phyloP scores from a whole-genome alignment of 2,113 vertebrate genomes.

The Ibidorhyncha struthersii region DNA sequence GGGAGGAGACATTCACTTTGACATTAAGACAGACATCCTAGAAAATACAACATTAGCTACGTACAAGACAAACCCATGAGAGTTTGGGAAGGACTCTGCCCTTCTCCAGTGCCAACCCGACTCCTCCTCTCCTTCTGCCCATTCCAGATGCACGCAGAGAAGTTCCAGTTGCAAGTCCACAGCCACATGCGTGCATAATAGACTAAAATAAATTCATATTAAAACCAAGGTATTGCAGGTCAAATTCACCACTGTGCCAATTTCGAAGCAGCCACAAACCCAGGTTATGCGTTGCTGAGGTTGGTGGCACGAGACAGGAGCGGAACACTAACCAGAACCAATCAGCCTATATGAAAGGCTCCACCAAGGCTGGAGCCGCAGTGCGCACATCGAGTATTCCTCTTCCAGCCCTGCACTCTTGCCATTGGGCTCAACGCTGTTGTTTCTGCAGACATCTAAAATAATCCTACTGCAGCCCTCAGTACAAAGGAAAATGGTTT shows the following conservation, averaged over 20 bases:
- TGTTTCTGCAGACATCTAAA: background rate
- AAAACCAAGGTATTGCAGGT: fast-evolving
- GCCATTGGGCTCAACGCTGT: background rate
- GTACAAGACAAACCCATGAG: fast-evolving
- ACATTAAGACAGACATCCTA: background rate
- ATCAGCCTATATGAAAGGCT: no score
- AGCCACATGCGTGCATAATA: fast-evolving
- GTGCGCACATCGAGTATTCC: fast-evolving
- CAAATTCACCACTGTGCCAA: background rate
- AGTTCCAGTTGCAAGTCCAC: no score
- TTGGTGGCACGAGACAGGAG: background rate
- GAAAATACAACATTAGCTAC: background rate
- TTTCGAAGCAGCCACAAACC: background rate
- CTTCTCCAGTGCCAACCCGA: background rate
- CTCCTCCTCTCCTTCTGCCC: background rate
- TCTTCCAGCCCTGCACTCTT: background rate
- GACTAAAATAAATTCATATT: background rate
- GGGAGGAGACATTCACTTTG: background rate
- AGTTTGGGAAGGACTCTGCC: background rate
- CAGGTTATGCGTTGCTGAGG: fast-evolving
- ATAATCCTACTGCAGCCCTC: background rate
- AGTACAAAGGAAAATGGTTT: background rate
- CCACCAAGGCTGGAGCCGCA: background rate
- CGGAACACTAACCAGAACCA: background rate
- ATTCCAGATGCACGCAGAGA: fast-evolving